Conservation (phyloP, 2,888 invertebrate species). For the Pomacea canaliculata region DNA sequence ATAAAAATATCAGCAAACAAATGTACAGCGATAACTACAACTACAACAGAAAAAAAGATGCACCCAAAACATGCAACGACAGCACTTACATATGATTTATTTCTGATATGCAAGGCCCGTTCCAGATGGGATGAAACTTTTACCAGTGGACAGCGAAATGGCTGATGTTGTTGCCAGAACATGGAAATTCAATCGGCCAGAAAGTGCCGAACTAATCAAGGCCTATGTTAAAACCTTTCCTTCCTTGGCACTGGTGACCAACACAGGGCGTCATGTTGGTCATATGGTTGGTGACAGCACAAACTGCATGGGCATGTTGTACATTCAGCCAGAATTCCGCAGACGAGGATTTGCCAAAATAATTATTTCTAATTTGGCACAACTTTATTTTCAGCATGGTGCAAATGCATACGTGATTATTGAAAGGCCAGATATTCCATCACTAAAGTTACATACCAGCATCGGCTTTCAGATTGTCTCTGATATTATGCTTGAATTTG, state of each 20-base stretch:
- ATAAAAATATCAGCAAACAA: no score
- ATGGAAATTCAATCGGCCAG: background rate
- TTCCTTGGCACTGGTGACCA: background rate
- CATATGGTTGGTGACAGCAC: conserved; percentile 12
- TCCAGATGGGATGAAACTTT: background rate
- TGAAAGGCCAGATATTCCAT: background rate
- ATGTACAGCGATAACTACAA: no score
- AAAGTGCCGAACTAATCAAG: background rate
- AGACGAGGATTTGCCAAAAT: conserved; percentile 28
- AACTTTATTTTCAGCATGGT: conserved; percentile 21
- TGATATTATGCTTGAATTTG: background rate
- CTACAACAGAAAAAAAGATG: no score
- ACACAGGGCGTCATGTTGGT: conserved; percentile 9
- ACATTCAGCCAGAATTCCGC: conserved; percentile 27
- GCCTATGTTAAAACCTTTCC: background rate
- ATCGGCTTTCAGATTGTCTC: conserved; percentile 4
- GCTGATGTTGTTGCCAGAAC: background rate
- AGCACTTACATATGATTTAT: no score
- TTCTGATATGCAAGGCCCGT: background rate
- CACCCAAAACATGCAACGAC: no score
- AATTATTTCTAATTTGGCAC: conserved; percentile 24
- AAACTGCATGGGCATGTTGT: conserved; percentile 25
- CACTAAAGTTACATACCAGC: conserved; percentile 4
- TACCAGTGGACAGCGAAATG: background rate
- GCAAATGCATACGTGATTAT: conserved; percentile 4